Base-by-base conservation (phyloP, 1,140 invertebrate genomes). In the Drosophila equinoxialis region DNA sequence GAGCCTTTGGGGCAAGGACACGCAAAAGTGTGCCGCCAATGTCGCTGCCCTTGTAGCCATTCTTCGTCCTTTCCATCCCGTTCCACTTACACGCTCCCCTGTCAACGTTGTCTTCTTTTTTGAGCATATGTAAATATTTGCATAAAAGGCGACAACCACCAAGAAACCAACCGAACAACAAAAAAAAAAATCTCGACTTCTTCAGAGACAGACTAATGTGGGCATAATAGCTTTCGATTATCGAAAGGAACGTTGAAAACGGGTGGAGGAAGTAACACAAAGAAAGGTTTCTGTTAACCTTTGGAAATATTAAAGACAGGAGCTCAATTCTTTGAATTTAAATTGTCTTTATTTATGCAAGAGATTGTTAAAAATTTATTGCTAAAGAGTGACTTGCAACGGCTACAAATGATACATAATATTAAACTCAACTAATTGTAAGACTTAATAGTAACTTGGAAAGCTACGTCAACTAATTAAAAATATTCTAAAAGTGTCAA, bases 211-310 rank as follows among this genome's bases (percentile, higher is more conserved):
- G 85, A 78, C 80, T 89, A 81, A 89, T 84, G 84, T 89, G 68
- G 59, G 77, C 77, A 75, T 87, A 87, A 87, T 84, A 89, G 84
- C 84, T 89, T 89, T 89, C 85, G 84, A 89, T 84, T 89, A 89
- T 89, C 85, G 84, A 54, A 23, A 60, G 17, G 35, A 17, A 20
- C 14, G 17, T 6, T 8, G 17, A 10, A 23, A 23, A 51, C 4
- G 45, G 17, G 7, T 10, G 3, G 10, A 51, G 3, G 17, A n/a
- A 6, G 45, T 20, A 51, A 51, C 7, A 20, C 7, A 17, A 48
- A 10, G 7, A 23, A 51, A 51, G 45, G 45, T 51, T 51, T 48
- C 20, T 3, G 2, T 23, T 30, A 8, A 7, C 7, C 45, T 3
- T 51, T 23, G 20, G 11, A 51, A 11, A 23, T 23, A 23, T 51